Evolutionary conservation across 1,140 invertebrate species (phyloP), one percentile per base, ranked within the genome.

Genomic region (Drosophila cardini): DNA sequence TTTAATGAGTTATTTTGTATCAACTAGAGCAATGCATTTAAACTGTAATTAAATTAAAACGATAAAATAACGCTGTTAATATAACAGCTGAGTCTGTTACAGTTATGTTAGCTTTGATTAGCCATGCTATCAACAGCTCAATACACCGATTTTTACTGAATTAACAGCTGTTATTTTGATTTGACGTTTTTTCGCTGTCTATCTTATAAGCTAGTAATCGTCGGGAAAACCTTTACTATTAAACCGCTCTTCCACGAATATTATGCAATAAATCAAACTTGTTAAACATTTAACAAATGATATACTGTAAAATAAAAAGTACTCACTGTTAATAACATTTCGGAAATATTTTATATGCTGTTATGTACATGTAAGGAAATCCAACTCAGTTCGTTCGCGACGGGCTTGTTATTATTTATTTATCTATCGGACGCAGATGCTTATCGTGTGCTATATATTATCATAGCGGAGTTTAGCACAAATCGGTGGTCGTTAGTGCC

Each of bases 371-470:
- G 58, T 50, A 50, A 62, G 18, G 16, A 32, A 50, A 52, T 50
- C 34, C 5, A n/a, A 53, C 40, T 3, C 40, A 21, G 62, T 45
- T 43, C 18, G 48, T 45, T 53, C 32, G 48, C 30, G 15, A 50
- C 50, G 4, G n/a, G 15, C 42, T 67, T 67, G 52, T 57, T 57
- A 46, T 57, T 57, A 52, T 50, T 62, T 63, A 62, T 63, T 63
- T 53, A 32, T 52, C 43, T 53, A 30, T 63, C 61, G 21, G 16
- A 13, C 34, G 21, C 48, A 52, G 45, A 18, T 62, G 60, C 38
- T 36, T 21, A 52, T 21, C 26, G 26, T 50, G 34, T 26, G 45
- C 30, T 15, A 5, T n/a, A 10, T 21, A 50, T 15, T 9, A 50
- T 10, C 4, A 40, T 26, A 30, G n/a, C 13, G 5, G 5, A 52